Base-by-base conservation (phyloP, 1,140 invertebrate species). In the Lineus longissimus region DNA sequence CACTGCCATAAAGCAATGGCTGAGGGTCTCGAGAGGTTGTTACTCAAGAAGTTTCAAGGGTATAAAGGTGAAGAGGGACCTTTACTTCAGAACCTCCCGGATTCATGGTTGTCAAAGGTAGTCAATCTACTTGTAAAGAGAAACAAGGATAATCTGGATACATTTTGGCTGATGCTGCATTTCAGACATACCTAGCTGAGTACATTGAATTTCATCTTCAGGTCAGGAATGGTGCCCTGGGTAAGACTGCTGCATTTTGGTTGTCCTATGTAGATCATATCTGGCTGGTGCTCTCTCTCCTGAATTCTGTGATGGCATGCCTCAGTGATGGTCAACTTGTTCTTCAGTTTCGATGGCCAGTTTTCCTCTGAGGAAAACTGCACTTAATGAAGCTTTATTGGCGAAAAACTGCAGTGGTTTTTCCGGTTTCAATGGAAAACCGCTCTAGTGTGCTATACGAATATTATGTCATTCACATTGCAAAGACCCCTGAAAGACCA, bases 271-370 rank as follows among this genome's bases (percentile, higher is more conserved):
- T 70, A 30, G 64, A 72, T 63, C 62, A 67, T 41, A 43, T 67
- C 27, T 68, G 63, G 61, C 57, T 70, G 0, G 36, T 59, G 7
- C n/a, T 70, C 15, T 56, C 55, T 25, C 55, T 70, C 2, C 23
- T 68, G n/a, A 15, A 63, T 9, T 58, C 64, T 45, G 69, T 72
- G 13, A 70, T 70, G 31, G 22, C 56, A 2, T 63, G 41, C 43
- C 33, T 68, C 15, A 9, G 23, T 19, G 17, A 72, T 72, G 71
- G 0, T 23, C 11, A 11, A 13, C 23, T 9, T 70, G 11, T 69
- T 73, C 63, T 69, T 71, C 56, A 69, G 60, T 23, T 71, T 67
- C 65, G 69, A 54, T 22, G 61, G 67, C 2, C 65, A 67, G n/a
- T n/a, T n/a, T n/a, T n/a, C n/a, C n/a, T n/a, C n/a, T n/a, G n/a